phyloP scores from a whole-genome alignment of 1,140 invertebrate species.

The Mactra quadrangularis region DNA sequence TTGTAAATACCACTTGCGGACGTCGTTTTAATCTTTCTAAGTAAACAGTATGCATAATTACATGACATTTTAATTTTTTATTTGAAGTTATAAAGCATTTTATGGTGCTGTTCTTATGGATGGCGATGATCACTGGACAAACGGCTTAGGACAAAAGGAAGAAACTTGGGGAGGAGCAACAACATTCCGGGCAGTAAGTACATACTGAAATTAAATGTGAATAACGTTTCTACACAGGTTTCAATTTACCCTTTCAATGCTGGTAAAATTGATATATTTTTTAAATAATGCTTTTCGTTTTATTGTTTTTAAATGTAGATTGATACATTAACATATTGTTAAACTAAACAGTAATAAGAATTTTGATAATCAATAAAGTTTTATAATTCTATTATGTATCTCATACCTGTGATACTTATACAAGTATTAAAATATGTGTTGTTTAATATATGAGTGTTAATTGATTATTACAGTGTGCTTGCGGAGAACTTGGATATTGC shows the following conservation, averaged over 20 bases:
- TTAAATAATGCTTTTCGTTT: neutral
- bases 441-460: too few relatives aligned
- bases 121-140: constrained; percentile 36
- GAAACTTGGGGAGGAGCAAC: constrained; percentile 55
- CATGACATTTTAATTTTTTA: too few relatives aligned
- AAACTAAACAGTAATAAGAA: too few relatives aligned
- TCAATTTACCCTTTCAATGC: neutral
- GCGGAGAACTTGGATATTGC: constrained; percentile 50
- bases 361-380: too few relatives aligned
- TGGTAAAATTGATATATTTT: neutral
- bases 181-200: constrained; percentile 1
- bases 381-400: too few relatives aligned
- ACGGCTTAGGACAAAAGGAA: constrained; percentile 17
- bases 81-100: constrained; percentile 18
- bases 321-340: too few relatives aligned
- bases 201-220: neutral
- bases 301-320: too few relatives aligned
- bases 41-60: too few relatives aligned
- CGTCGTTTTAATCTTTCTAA: too few relatives aligned
- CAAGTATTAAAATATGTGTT: too few relatives aligned
- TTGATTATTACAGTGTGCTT: constrained; percentile 42
- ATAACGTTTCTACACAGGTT: neutral
- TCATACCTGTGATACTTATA: too few relatives aligned
- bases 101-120: constrained; percentile 24
- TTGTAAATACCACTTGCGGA: too few relatives aligned